Conservation (phyloP, 2,888 invertebrate species). For the Falcaria lacertinaria region DNA sequence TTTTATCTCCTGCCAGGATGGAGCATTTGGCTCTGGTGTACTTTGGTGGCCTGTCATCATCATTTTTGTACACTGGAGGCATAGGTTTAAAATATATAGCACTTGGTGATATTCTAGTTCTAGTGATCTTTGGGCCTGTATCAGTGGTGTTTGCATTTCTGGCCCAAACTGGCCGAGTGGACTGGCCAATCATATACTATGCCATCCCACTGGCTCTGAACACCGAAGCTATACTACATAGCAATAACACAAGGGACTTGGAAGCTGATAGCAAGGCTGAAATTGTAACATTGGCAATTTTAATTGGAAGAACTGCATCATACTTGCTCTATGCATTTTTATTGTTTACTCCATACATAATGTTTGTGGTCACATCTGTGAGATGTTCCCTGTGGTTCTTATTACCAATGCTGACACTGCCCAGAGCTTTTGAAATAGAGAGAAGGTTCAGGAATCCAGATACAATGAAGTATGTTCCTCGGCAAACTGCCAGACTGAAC, state of each 20-base stretch:
- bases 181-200: constrained; percentile 94
- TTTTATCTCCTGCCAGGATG: constrained; percentile 94
- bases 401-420: constrained; percentile 91
- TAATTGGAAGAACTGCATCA: constrained; percentile 94
- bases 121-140: constrained; percentile 96
- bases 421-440: constrained; percentile 93
- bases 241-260: constrained; percentile 95
- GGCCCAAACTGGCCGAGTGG: constrained; percentile 94
- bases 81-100: constrained; percentile 97
- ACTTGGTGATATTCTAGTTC: constrained; percentile 93
- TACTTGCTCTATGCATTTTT: constrained; percentile 94
- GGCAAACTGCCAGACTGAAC: constrained; percentile 93
- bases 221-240: constrained; percentile 96
- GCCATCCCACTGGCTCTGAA: constrained; percentile 96
- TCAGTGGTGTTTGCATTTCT: constrained; percentile 96
- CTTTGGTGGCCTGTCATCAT: constrained; percentile 96
- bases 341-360: constrained; percentile 93
- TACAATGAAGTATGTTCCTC: constrained; percentile 89
- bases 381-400: constrained; percentile 94
- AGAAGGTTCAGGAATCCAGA: constrained; percentile 90
- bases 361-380: constrained; percentile 91
- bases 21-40: constrained; percentile 96
- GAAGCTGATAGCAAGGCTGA: constrained; percentile 93
- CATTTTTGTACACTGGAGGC: constrained; percentile 97
- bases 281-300: constrained; percentile 96